Evolutionary conservation across 2,888 invertebrate genomes (phyloP).

Genomic region (Phalera bucephala): DNA sequence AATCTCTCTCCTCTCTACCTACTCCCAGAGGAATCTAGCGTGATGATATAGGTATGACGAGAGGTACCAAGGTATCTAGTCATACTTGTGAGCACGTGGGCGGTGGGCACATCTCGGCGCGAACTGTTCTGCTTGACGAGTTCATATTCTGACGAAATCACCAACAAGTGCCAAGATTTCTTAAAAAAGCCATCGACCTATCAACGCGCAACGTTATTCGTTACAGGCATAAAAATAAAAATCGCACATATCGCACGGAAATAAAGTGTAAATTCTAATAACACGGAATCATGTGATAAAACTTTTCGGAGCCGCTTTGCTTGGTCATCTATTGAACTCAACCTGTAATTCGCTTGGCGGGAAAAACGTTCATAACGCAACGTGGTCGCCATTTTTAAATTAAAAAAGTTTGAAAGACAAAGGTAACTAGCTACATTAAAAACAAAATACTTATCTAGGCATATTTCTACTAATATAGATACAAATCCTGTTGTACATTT

Average conservation of each 20-base stretch:
- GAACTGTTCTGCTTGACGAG: constrained; percentile 64
- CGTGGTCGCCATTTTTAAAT: constrained; percentile 8
- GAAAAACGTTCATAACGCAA: constrained; percentile 36
- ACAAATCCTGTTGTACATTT: too few relatives aligned
- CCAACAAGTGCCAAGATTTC: constrained; percentile 71
- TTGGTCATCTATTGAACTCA: too few relatives aligned
- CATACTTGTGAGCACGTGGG: constrained; percentile 6
- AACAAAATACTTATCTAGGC: too few relatives aligned
- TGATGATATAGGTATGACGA: too few relatives aligned
- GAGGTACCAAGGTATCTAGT: too few relatives aligned
- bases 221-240: constrained; percentile 10
- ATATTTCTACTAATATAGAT: too few relatives aligned
- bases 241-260: constrained; percentile 9
- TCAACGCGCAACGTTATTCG: constrained; percentile 35
- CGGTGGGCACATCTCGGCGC: constrained; percentile 14
- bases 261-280: constrained; percentile 35
- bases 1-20: too few relatives aligned
- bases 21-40: too few relatives aligned
- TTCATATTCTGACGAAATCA: constrained; percentile 72
- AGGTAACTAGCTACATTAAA: too few relatives aligned
- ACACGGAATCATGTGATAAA: background rate
- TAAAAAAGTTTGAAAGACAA: too few relatives aligned
- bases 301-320: constrained; percentile 29
- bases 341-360: too few relatives aligned
- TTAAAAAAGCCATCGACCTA: constrained; percentile 75